Evolutionary conservation across 2,797 vertebrate genomes (phyloP), one percentile per base, ranked within the genome.

Genomic region (Pipistrellus nathusii): DNA sequence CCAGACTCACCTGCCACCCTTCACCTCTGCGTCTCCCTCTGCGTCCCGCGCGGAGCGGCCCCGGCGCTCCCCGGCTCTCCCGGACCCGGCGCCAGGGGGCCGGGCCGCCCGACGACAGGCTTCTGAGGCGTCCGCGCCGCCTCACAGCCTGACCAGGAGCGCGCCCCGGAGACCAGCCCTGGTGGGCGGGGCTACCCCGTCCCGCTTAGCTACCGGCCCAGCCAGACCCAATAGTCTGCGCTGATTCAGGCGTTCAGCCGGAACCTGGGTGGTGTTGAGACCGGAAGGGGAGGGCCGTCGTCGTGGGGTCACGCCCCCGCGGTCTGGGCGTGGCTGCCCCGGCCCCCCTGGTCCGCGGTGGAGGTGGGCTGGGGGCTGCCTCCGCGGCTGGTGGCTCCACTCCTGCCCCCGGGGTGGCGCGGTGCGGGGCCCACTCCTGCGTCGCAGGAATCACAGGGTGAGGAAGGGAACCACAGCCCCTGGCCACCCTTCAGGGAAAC

Each of bases 331-430:
- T 15, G 2, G 53, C 35, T 41, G 6, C 32, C 25, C 14, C 0
- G 14, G 3, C 15, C 15, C 1, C 0, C 55, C n/a, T 17, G 17
- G 30, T 17, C 12, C 3, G 41, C 12, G 3, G 44, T 4, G n/a
- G 17, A 13, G 62, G 12, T 5, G 32, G 8, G 17, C 0, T 11
- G 23, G 21, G n/a, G 3, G 23, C 57, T 20, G 23, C 21, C n/a
- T 0, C 4, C 8, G 32, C 32, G 8, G 13, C 81, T 5, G 30
- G 5, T 18, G n/a, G 55, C n/a, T 25, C 14, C 41, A 14, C 32
- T 6, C 25, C 10, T 62, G 17, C 85, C 21, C 35, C 9, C 8
- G 35, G 17, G 48, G 48, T 35, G 8, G 6, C 30, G 20, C n/a
- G 4, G 48, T 1, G 75, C 23, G 75, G 30, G 48, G 14, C 3